A percentile compares a stretch with the other conserved stretches of the same genome.
phyloP scores from a whole-genome alignment of 2,113 vertebrate genomes.

The Petroica traversi region DNA sequence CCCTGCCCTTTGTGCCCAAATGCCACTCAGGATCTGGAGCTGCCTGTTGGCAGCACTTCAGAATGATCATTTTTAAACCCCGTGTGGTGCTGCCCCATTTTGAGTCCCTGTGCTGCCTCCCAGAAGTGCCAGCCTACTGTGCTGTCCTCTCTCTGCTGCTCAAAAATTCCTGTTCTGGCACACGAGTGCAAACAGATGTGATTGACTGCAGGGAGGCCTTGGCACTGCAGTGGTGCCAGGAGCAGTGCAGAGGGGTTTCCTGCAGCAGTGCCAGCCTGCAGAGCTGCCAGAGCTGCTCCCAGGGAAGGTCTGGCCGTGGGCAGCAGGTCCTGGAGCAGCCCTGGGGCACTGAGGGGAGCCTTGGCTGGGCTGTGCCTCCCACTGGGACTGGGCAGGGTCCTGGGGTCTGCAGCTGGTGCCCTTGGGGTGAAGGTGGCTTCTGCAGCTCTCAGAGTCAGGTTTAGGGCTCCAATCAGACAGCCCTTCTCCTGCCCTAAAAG shows the following conservation, averaged over 20 bases:
- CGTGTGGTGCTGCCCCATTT: neutral
- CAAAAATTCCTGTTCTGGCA: neutral
- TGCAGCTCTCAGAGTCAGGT: neutral
- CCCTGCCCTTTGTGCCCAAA: neutral
- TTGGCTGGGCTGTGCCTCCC: neutral
- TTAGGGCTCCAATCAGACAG: neutral
- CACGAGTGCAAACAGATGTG: constrained; percentile 1
- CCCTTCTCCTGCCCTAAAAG: accelerated
- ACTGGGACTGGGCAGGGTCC: neutral
- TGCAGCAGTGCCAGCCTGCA: neutral
- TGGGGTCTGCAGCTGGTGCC: neutral
- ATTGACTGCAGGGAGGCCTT: neutral
- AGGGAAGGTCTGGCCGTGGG: accelerated
- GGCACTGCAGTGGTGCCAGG: neutral
- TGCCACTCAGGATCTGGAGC: neutral
- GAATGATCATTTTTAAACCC: neutral
- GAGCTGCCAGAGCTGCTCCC: neutral
- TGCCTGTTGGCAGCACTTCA: neutral
- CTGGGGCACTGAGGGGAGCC: neutral
- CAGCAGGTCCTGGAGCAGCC: neutral
- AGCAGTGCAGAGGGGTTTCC: neutral
- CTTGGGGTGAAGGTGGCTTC: neutral
- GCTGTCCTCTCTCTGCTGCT: neutral
- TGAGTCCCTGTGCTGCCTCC: neutral
- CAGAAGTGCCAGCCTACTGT: neutral